phyloP scores from a whole-genome alignment of 2,888 invertebrate genomes.

The Scaptomyza polygonia region DNA sequence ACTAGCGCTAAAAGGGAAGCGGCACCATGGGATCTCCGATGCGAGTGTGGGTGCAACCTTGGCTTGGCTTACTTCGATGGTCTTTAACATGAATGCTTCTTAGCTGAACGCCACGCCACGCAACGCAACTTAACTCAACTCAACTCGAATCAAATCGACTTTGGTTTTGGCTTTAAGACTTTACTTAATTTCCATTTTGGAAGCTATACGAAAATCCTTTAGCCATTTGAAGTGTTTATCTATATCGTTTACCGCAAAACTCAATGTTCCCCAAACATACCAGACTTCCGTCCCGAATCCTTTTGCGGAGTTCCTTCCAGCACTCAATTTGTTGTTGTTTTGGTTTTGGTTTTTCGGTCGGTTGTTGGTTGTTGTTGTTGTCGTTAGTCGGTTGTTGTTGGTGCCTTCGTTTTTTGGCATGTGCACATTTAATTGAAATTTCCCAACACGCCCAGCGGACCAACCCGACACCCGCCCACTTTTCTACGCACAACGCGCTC shows the following conservation, averaged over 20 bases:
- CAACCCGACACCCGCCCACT: conserved; percentile 25
- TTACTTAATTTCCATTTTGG: conserved; percentile 64
- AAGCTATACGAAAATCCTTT: conserved; percentile 64
- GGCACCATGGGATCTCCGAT: background rate
- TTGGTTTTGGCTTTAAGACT: conserved; percentile 45
- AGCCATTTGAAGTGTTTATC: conserved; percentile 72
- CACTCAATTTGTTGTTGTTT: conserved; percentile 61
- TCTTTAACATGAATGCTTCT: conserved; percentile 10
- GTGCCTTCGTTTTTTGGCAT: conserved; percentile 60
- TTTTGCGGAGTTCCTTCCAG: conserved; percentile 19
- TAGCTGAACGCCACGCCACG: background rate
- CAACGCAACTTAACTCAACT: background rate
- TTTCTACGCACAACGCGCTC: conserved; percentile 62
- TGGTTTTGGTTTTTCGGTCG: conserved; percentile 46
- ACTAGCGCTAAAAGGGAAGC: conserved; percentile 37
- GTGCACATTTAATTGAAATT: conserved; percentile 78
- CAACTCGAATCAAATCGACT: conserved; percentile 11
- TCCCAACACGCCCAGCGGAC: conserved; percentile 64
- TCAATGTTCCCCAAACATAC: conserved; percentile 31
- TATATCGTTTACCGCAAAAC: conserved; percentile 70
- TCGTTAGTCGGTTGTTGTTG: conserved; percentile 14
- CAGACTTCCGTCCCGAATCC: conserved; percentile 10
- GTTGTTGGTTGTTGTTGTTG: conserved; percentile 8
- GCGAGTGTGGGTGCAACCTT: conserved; percentile 32
- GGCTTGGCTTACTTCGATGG: conserved; percentile 16